phyloP scores from a whole-genome alignment of 2,113 vertebrate species.

The Hymenochirus boettgeri region DNA sequence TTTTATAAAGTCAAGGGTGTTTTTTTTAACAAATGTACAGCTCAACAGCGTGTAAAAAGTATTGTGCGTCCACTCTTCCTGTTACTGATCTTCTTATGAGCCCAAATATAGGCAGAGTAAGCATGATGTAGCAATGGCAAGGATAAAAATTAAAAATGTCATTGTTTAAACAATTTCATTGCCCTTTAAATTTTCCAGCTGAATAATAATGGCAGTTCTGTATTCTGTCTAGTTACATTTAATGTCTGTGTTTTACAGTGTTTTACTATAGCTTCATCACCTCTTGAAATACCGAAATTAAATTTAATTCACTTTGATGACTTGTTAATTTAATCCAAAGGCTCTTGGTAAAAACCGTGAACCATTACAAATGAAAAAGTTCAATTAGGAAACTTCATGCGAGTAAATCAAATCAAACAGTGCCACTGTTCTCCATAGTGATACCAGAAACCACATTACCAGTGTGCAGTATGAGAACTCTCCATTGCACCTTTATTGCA shows the following conservation, averaged over 20 bases:
- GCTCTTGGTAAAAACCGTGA: not conserved
- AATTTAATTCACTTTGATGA: not conserved
- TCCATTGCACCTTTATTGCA: conserved; percentile 22
- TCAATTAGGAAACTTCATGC: not conserved
- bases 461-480: conserved; percentile 1
- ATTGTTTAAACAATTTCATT: too few relatives aligned
- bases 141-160: too few relatives aligned
- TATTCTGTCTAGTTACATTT: too few relatives aligned
- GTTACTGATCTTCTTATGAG: too few relatives aligned
- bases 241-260: not conserved
- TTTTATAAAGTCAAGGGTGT: too few relatives aligned
- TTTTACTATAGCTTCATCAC: not conserved
- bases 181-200: too few relatives aligned
- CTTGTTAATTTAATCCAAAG: not conserved
- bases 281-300: not conserved
- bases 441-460: not conserved
- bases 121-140: too few relatives aligned
- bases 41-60: too few relatives aligned
- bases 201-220: too few relatives aligned
- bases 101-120: too few relatives aligned
- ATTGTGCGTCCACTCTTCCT: too few relatives aligned
- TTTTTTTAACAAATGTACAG: too few relatives aligned
- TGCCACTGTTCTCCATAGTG: not conserved
- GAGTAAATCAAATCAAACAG: not conserved
- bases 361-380: not conserved